Base-by-base conservation (phyloP, 1,140 invertebrate genomes). In the Zaprionus camerounensis region DNA sequence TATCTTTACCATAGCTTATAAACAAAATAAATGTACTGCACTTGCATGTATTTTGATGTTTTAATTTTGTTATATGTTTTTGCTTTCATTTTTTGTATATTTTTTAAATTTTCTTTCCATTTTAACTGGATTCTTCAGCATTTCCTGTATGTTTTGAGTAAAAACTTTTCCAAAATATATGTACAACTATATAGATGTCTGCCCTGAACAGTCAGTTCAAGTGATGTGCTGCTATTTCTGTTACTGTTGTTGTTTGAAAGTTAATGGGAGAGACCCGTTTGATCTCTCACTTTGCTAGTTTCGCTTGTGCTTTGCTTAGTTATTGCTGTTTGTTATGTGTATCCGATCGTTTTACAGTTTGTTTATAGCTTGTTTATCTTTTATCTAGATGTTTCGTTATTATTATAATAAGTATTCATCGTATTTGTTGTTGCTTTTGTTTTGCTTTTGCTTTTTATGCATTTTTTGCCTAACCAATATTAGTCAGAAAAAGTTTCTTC, bases 401-500 rank as follows among this genome's bases (percentile, higher is more conserved):
- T 78, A 69, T 80, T 76, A 75, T 69, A 76, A 51, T 77, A 55
- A 31, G 38, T 74, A 57, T 71, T 66, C 71, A 71, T 88, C 71
- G 46, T 73, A 57, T 49, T 63, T 70, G 34, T 53, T 59, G n/a
- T 46, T 44, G 12, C 41, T 59, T 49, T 59, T 61, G 56, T 78
- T 63, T 49, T 81, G 62, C 34, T 49, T 57, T 82, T 53, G 68
- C 64, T 76, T 79, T 84, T 75, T 41, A 73, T 76, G 62, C 82
- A 78, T 22, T 12, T 51, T 17, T 51, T 79, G 84, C 77, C 74
- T 82, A 82, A 80, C 85, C 84, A 88, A 88, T 85, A 84, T 88
- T 84, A 75, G 83, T 88, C 85, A 88, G 85, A 88, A 92, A 92
- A 92, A 91, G 79, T 92, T 76, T 84, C 92, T 91, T 92, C 92